A percentile compares a stretch with the other conserved stretches of the same genome.
These are phyloP conservation scores for Sipha flava DNA, from an alignment of 1,140 invertebrate species.

Conservation along the genomic window DNA sequence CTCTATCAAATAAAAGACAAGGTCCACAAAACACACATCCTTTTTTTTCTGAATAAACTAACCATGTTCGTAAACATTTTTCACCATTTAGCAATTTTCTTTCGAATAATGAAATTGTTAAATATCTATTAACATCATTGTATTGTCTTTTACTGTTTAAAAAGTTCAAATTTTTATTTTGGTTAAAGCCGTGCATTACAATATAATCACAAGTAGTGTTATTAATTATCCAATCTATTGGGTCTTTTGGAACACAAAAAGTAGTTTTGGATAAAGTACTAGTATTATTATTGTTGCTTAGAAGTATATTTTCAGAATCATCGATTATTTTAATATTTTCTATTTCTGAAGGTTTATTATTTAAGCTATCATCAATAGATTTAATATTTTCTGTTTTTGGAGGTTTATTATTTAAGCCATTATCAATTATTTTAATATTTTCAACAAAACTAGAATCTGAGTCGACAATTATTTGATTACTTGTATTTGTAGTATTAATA, in stretches of 20 bases:
- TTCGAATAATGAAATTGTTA: not conserved
- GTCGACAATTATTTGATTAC: not conserved
- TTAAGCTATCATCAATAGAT: not conserved
- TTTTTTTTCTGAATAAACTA: slow-evolving; percentile 15
- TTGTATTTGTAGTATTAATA: not conserved
- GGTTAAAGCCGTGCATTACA: not conserved
- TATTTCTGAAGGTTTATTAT: not conserved
- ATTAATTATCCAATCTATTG: not conserved
- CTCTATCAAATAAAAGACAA: slow-evolving; percentile 38
- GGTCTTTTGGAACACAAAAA: not conserved
- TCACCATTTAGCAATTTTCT: slow-evolving; percentile 2
- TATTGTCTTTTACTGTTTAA: not conserved
- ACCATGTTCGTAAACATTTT: not conserved
- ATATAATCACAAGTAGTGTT: not conserved
- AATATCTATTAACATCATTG: not conserved
- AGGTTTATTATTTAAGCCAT: not conserved
- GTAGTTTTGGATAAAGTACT: not conserved
- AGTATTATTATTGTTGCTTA: not conserved
- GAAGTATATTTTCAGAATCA: not conserved
- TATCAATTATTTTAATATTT: too few relatives aligned
- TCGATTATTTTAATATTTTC: not conserved
- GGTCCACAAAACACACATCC: slow-evolving; percentile 37
- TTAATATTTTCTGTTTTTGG: not conserved
- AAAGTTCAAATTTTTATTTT: slow-evolving; percentile 15
- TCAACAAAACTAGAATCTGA: not conserved